Evolutionary conservation across 2,113 vertebrate genomes (phyloP).

Genomic region (Macaca nemestrina): DNA sequence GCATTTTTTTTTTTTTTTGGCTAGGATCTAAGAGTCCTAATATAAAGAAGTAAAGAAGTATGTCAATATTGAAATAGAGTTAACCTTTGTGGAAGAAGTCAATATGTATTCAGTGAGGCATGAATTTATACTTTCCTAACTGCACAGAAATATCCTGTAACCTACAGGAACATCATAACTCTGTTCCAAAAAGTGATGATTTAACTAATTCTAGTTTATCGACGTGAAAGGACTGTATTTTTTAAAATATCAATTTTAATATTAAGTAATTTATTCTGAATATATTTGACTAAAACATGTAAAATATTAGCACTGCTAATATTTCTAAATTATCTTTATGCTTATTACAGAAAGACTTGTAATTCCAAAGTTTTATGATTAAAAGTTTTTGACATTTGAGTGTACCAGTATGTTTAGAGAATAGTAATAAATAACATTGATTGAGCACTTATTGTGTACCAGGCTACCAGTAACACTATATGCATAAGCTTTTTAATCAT

Average conservation of each 20-base stretch:
- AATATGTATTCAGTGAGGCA: conserved; percentile 15
- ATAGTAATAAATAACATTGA: not conserved
- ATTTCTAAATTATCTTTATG: conserved; percentile 16
- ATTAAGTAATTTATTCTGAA: conserved; percentile 11
- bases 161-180: conserved; percentile 10
- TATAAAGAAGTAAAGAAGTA: not conserved
- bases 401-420: not conserved
- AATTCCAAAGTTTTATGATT: not conserved
- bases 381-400: not conserved
- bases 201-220: not conserved
- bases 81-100: conserved; percentile 42
- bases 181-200: not conserved
- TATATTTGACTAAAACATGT: not conserved
- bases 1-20: not conserved
- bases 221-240: not conserved
- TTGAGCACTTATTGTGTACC: not conserved
- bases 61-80: conserved; percentile 53
- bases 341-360: not conserved
- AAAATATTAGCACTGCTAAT: not conserved
- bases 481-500: not conserved
- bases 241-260: conserved; percentile 10
- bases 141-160: conserved; percentile 19
- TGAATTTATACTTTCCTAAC: not conserved
- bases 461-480: not conserved
- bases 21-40: not conserved